Evolutionary conservation across 2,888 invertebrate species (phyloP).

Genomic region (Chloromyia formosa): DNA sequence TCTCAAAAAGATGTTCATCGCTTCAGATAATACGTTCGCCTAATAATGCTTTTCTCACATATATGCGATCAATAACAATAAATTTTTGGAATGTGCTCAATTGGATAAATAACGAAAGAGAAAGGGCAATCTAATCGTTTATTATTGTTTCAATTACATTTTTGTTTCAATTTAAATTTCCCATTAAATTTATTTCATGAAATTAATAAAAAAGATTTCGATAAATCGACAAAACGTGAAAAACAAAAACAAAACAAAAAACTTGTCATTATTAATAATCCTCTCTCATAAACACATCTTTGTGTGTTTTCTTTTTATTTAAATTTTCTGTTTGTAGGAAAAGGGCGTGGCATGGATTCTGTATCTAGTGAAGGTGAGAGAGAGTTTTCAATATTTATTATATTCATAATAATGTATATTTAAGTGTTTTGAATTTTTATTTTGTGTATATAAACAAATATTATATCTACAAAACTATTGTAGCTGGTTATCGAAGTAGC

Average conservation of each 20-base stretch:
- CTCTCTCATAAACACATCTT: constrained; percentile 49
- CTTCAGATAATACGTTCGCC: too few species aligned
- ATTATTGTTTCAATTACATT: too few species aligned
- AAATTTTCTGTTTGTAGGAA: constrained; percentile 67
- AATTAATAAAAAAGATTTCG: too few species aligned
- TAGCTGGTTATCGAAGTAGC: neutral
- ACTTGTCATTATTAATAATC: constrained; percentile 10
- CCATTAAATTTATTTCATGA: too few species aligned
- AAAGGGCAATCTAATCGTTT: too few species aligned
- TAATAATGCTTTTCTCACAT: too few species aligned
- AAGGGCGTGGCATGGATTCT: constrained; percentile 74
- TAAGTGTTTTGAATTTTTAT: neutral
- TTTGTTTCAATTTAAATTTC: too few species aligned
- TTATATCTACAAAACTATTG: neutral
- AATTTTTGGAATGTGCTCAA: too few species aligned
- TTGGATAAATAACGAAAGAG: too few species aligned
- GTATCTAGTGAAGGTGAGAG: constrained; percentile 76
- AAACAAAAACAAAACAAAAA: constrained; percentile 16
- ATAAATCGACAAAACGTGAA: neutral
- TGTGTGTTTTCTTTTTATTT: constrained; percentile 51
- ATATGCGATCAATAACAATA: too few species aligned
- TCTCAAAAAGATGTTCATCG: too few species aligned
- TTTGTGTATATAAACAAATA: neutral
- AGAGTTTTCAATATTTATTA: constrained; percentile 4
- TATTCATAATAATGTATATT: too few species aligned